Percentiles rank a stretch among this genome's conserved stretches.
Conservation (phyloP, 2,113 vertebrate genomes). For the Rissa tridactyla region DNA sequence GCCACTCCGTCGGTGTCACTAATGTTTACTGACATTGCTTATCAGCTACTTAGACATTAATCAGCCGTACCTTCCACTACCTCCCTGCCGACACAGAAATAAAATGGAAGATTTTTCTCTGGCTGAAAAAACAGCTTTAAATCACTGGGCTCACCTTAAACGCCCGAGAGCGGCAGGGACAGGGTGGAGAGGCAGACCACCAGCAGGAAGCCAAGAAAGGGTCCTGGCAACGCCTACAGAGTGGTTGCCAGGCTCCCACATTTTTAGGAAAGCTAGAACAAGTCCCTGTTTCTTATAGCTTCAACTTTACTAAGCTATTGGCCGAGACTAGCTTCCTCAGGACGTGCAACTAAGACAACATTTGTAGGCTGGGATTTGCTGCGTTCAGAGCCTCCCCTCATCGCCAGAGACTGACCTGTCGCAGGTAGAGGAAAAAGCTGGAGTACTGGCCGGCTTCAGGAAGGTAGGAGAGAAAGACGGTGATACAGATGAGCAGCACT, state of each 20-base stretch:
- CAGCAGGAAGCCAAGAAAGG: background rate
- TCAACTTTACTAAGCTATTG: background rate
- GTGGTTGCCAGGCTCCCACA: background rate
- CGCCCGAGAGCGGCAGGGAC: background rate
- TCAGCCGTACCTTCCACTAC: background rate
- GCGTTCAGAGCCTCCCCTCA: background rate
- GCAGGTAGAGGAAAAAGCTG: conserved; percentile 92
- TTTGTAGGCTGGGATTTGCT: background rate
- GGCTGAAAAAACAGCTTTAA: background rate
- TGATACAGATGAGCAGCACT: conserved; percentile 92
- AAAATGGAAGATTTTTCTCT: background rate
- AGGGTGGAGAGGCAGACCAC: background rate
- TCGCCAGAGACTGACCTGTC: conserved; percentile 75
- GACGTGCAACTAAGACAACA: background rate
- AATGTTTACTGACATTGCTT: background rate
- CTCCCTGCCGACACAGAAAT: background rate
- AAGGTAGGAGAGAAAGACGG: conserved; percentile 92
- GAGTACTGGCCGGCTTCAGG: conserved; percentile 92
- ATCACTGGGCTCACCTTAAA: background rate
- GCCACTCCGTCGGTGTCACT: background rate
- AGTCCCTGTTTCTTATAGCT: background rate
- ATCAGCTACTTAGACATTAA: background rate
- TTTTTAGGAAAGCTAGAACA: background rate
- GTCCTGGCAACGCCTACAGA: background rate
- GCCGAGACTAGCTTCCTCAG: background rate